These are phyloP conservation scores for Pocillopora meandrina DNA, from an alignment of 92 coral and sea anemone species.

Conservation along the genomic window DNA sequence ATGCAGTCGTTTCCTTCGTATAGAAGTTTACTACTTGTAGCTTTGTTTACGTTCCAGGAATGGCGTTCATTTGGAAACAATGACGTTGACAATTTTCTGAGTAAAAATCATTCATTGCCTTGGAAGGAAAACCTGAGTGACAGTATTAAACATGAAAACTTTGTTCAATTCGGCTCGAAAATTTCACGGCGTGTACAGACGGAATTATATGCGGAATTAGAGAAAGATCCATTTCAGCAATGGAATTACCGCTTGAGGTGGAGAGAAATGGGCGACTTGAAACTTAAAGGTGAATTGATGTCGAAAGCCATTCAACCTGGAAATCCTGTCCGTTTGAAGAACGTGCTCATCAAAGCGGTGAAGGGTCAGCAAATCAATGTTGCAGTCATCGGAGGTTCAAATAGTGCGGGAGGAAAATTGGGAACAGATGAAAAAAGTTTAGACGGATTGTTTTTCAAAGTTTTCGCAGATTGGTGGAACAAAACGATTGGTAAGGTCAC, in stretches of 20 bases:
- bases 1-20: not conserved
- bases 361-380: slow-evolving; percentile 57
- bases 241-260: slow-evolving; percentile 26
- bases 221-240: slow-evolving; percentile 13
- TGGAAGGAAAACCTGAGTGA: not conserved
- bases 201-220: not conserved
- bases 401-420: slow-evolving; percentile 88
- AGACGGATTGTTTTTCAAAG: slow-evolving; percentile 53
- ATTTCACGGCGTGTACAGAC: not conserved
- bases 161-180: not conserved
- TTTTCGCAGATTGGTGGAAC: slow-evolving; percentile 80
- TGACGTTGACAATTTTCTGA: not conserved
- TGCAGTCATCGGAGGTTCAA: slow-evolving; percentile 81
- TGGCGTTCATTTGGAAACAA: not conserved
- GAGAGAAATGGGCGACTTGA: slow-evolving; percentile 24
- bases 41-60: not conserved
- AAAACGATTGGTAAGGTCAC: slow-evolving; percentile 47
- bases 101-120: not conserved
- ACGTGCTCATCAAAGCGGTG: slow-evolving; percentile 57
- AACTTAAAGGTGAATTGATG: slow-evolving; percentile 16
- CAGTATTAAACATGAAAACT: not conserved
- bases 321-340: slow-evolving; percentile 8
- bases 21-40: not conserved
- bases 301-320: slow-evolving; percentile 41
- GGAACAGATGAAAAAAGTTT: slow-evolving; percentile 56